Percentiles rank a stretch among this genome's conserved stretches.
These are phyloP conservation scores for Julus scandinavius DNA, from an alignment of 2,888 invertebrate species.

Conservation along the genomic window DNA sequence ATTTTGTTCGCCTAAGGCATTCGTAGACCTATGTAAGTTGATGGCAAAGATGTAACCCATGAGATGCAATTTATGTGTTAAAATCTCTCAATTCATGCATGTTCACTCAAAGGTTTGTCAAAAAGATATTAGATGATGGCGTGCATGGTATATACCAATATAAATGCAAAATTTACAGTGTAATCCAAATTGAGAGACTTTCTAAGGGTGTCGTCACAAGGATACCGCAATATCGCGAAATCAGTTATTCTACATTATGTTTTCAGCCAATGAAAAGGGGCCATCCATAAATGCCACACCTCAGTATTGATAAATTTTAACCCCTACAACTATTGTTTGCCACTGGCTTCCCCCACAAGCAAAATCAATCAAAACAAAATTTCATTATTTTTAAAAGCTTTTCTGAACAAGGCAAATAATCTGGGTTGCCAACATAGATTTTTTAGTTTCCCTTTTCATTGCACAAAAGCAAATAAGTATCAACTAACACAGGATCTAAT, in stretches of 20 bases:
- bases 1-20: background rate
- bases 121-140: too few species aligned
- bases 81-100: background rate
- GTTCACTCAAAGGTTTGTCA: too few species aligned
- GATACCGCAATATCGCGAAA: too few species aligned
- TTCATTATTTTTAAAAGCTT: slow-evolving; percentile 40
- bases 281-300: too few species aligned
- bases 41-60: background rate
- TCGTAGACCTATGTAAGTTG: background rate
- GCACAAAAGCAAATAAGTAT: background rate
- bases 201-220: too few species aligned
- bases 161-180: too few species aligned
- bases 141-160: too few species aligned
- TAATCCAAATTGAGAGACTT: too few species aligned
- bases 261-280: too few species aligned
- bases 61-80: background rate
- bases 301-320: too few species aligned
- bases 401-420: background rate
- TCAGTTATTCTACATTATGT: too few species aligned
- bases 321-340: background rate
- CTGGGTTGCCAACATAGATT: slow-evolving; percentile 18
- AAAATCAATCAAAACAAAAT: slow-evolving; percentile 29
- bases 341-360: background rate
- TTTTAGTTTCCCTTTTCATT: background rate
- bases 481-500: background rate